These are phyloP conservation scores for Indri indri DNA, from an alignment of 2,113 vertebrate species.

Conservation along the genomic window DNA sequence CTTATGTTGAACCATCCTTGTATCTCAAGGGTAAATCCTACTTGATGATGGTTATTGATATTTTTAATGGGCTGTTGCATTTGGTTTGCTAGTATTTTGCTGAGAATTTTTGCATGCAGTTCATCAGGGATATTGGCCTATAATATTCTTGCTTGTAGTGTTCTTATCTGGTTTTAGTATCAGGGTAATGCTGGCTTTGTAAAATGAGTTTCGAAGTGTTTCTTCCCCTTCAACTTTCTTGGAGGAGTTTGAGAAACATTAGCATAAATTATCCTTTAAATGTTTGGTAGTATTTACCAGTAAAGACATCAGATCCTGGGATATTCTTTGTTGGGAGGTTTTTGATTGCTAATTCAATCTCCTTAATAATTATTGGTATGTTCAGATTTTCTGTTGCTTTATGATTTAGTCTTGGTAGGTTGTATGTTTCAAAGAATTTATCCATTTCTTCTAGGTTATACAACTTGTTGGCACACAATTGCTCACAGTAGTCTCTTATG, in stretches of 20 bases:
- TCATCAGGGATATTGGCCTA: not conserved
- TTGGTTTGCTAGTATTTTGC: not conserved
- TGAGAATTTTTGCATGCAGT: not conserved
- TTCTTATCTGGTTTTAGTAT: not conserved
- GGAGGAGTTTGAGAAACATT: not conserved
- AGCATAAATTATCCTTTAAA: not conserved
- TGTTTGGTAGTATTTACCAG: not conserved
- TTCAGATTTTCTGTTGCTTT: not conserved
- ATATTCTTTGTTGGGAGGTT: not conserved
- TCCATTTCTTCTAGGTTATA: not conserved
- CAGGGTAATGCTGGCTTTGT: not conserved
- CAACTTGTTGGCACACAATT: not conserved
- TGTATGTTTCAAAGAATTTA: not conserved
- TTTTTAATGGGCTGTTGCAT: not conserved
- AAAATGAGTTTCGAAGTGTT: not conserved
- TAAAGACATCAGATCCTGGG: not conserved
- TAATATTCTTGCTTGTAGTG: not conserved
- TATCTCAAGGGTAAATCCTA: not conserved
- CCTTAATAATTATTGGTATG: not conserved
- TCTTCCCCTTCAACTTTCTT: not conserved
- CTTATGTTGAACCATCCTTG: not conserved
- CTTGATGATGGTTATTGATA: not conserved
- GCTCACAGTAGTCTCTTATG: not conserved
- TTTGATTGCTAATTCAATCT: not conserved
- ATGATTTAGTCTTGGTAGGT: not conserved